phyloP scores from a whole-genome alignment of 2,888 invertebrate species.

The Phaonia tiefii region DNA sequence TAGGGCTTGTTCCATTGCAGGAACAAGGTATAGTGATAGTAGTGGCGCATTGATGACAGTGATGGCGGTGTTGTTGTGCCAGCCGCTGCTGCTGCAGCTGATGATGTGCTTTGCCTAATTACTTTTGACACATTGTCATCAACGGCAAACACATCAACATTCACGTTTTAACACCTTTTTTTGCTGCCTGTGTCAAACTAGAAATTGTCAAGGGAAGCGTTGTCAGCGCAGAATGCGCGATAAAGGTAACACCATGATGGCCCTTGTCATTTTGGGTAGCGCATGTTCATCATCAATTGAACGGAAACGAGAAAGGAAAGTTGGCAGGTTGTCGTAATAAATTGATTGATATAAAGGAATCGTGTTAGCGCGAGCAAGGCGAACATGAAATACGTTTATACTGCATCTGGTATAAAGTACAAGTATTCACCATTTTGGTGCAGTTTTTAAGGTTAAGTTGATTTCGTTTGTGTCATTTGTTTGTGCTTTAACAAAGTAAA shows the following conservation, averaged over 20 bases:
- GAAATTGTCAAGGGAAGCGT: slow-evolving; percentile 42
- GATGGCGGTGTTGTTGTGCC: slow-evolving; percentile 3
- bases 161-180: slow-evolving; percentile 54
- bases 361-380: not conserved
- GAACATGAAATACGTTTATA: not conserved
- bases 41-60: slow-evolving; percentile 13
- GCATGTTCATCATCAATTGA: not conserved
- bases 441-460: too few species aligned
- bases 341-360: slow-evolving; percentile 14
- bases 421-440: too few species aligned
- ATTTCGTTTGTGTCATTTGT: too few species aligned
- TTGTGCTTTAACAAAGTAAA: not conserved
- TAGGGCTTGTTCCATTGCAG: slow-evolving; percentile 11
- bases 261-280: too few species aligned
- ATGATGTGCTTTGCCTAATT: slow-evolving; percentile 67
- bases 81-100: slow-evolving; percentile 50
- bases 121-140: slow-evolving; percentile 69
- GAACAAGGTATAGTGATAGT: not conserved
- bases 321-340: not conserved
- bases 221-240: too few species aligned
- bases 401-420: too few species aligned
- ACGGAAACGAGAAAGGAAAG: slow-evolving; percentile 19
- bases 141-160: slow-evolving; percentile 53
- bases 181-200: slow-evolving; percentile 30
- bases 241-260: too few species aligned